Base-by-base conservation (phyloP, 2,888 invertebrate genomes). In the Drosophila siamana region DNA sequence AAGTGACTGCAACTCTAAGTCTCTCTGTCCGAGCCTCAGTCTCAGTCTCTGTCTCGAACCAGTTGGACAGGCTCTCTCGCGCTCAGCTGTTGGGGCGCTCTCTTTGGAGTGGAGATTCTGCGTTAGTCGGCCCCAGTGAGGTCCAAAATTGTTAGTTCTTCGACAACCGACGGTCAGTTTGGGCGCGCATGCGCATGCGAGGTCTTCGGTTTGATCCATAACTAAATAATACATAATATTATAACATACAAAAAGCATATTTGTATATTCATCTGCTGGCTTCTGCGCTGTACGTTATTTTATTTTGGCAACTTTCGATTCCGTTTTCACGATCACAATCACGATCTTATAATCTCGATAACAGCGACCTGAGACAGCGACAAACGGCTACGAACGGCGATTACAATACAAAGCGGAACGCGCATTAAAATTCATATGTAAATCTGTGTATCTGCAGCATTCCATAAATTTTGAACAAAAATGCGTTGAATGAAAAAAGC, bases 111-210 rank as follows among this genome's bases (percentile, higher is more conserved):
- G 13, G 56, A 57, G 55, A 73, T 69, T 65, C 76, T 73, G 78
- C 83, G 79, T 84, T 84, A 84, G 81, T 84, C 73, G 59, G 33
- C 66, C 64, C 72, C 80, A 57, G 62, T 69, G 73, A 57, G 70
- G 51, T 57, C 78, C 80, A 66, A 86, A 84, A 76, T 73, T 74
- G 72, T 91, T 90, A 91, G 91, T 91, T 91, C 91, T 91, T 91
- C 90, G 79, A 82, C 85, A 89, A 80, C 76, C 82, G 82, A 82
- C 91, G 91, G 91, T 91, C 91, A 91, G 88, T 91, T 90, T 89
- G 90, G 90, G 90, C 91, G 89, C 91, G 91, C 91, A 90, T 90
- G 91, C 90, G 90, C 90, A 86, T 38, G 36, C 74, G 62, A 67
- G 59, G 60, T 74, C 51, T 73, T 15, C 43, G 24, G 62, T 69